Percentiles rank a stretch among this genome's conserved stretches.
Evolutionary conservation across 1,140 invertebrate species (phyloP).

Genomic region (Phenacoccus solenopsis): DNA sequence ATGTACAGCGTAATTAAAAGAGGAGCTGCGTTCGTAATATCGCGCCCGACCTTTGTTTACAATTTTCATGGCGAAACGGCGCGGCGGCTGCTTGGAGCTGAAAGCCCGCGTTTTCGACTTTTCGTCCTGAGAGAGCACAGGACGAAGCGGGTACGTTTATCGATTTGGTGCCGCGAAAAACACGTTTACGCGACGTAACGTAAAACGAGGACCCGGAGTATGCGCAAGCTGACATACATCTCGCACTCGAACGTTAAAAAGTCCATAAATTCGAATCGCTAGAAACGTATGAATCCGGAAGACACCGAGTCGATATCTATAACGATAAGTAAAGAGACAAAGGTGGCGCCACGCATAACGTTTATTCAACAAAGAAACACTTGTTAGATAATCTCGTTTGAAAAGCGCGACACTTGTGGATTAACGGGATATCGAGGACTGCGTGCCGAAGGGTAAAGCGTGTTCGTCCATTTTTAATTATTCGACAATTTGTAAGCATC

Average conservation of each 20-base stretch:
- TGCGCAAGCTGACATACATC: neutral
- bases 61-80: neutral
- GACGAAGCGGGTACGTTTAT: neutral
- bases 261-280: neutral
- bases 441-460: neutral
- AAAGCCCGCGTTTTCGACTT: neutral
- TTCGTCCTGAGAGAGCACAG: neutral
- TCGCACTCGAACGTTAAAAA: neutral
- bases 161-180: neutral
- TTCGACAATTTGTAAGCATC: neutral
- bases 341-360: neutral
- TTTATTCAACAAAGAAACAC: neutral
- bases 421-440: neutral
- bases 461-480: neutral
- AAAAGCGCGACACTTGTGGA: neutral
- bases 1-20: no score
- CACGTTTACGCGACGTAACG: neutral
- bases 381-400: neutral
- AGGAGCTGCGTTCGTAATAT: neutral
- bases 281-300: no score
- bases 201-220: neutral
- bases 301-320: no score
- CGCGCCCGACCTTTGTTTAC: neutral
- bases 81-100: neutral
- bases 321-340: no score